Conservation (phyloP, 37 sponge, comb jelly and placozoan species). For the Eunapius fragilis region DNA sequence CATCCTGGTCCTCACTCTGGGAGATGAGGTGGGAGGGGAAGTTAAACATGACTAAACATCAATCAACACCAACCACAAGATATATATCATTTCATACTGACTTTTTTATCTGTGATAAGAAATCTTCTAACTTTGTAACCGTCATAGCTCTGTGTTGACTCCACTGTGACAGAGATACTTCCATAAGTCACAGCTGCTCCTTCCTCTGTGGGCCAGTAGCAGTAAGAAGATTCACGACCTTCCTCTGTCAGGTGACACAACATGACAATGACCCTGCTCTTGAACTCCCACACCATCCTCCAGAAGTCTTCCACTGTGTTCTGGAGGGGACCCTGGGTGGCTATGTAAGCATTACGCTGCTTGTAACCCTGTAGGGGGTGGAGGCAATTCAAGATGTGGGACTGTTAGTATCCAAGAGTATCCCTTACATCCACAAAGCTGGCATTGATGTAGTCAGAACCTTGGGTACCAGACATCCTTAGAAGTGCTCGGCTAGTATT, state of each 20-base stretch:
- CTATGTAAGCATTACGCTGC: conserved; percentile 53
- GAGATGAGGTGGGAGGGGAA: background rate
- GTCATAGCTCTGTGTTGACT: background rate
- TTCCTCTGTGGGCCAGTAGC: conserved; percentile 61
- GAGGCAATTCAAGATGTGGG: background rate
- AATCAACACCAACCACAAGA: background rate
- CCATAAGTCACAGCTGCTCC: conserved; percentile 52
- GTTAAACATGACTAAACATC: background rate
- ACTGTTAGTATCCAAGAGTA: background rate
- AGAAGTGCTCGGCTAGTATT: background rate
- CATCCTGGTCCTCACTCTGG: conserved; percentile 17
- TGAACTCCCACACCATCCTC: conserved; percentile 66
- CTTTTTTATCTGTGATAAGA: conserved; percentile 30
- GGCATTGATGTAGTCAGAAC: conserved; percentile 23
- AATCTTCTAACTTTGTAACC: background rate
- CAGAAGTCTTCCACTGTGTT: conserved; percentile 68
- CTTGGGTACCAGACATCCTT: background rate
- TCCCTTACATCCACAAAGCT: conserved; percentile 1
- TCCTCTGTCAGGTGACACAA: conserved; percentile 53
- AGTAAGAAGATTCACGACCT: conserved; percentile 38
- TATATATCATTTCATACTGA: background rate
- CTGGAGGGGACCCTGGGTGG: conserved; percentile 50
- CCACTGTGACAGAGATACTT: conserved; percentile 56
- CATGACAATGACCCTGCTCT: conserved; percentile 56
- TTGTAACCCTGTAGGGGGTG: conserved; percentile 56